Base-by-base conservation (phyloP, 2,888 invertebrate genomes). In the Dynastes grantii region DNA sequence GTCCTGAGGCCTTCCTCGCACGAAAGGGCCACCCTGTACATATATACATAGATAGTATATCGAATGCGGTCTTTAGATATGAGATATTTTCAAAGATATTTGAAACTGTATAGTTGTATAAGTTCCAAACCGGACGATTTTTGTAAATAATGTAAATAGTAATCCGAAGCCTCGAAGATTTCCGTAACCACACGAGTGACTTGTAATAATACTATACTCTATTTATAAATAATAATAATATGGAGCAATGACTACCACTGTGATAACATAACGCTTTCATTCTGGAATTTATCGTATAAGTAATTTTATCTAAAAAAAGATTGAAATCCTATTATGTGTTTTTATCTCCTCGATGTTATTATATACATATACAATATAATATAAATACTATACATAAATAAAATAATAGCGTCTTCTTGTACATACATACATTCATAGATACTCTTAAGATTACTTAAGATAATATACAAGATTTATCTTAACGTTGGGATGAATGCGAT, bases 191-290 rank as follows among this genome's bases (percentile, higher is more conserved):
- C 32, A 71, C 29, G 78, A 78, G 78, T 71, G 78, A 78, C 78
- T 78, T 78, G 55, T 76, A 77, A 77, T 71, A 63, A 77, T 71
- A 63, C 63, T 77, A 71, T 71, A 71, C 55, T 67, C 53, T 76
- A 32, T 32, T 32, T 32, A 76, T 67, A 37, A 79, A 71, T 82
- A 84, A 84, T 85, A 86, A 86, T 85, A 87, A 88, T 88, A 88
- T 88, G 89, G 89, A 89, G 88, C 89, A 89, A 89, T 89, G 88
- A 89, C 88, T 89, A 88, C 88, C 88, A 89, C 89, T 89, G 89
- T 89, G 89, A 89, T 89, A 89, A 87, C 84, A 89, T 88, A 88
- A 89, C 89, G 89, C 89, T 89, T 89, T 89, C 87, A 89, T 88
- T 88, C 88, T 88, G 88, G 86, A 87, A 87, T 88, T 88, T 86